Evolutionary conservation across 2,888 invertebrate species (phyloP).

Genomic region (Nyleta sp.): DNA sequence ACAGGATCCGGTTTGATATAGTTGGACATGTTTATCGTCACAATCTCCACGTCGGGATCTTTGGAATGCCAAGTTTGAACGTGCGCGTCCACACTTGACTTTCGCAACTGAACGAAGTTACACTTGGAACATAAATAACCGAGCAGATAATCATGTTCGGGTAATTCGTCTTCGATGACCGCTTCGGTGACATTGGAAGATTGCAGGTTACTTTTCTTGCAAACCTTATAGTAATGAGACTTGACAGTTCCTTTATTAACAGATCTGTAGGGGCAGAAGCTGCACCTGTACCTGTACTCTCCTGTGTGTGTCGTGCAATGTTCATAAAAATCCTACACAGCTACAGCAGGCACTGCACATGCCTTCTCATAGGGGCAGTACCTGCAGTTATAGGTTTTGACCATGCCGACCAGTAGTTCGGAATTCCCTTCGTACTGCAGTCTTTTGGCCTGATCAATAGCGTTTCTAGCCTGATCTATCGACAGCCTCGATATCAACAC

Average conservation of each 20-base stretch:
- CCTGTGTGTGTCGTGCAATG: conserved; percentile 91
- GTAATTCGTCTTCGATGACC: conserved; percentile 72
- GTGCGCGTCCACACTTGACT: conserved; percentile 86
- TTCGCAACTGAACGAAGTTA: conserved; percentile 88
- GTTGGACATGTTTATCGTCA: conserved; percentile 79
- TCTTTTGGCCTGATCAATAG: conserved; percentile 84
- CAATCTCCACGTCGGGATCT: conserved; percentile 83
- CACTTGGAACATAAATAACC: conserved; percentile 89
- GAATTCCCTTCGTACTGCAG: conserved; percentile 77
- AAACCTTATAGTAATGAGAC: conserved; percentile 78
- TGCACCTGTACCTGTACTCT: conserved; percentile 88
- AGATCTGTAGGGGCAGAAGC: conserved; percentile 83
- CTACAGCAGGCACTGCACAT: conserved; percentile 65
- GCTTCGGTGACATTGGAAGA: conserved; percentile 62
- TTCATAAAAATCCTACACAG: conserved; percentile 85
- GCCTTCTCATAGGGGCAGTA: conserved; percentile 74
- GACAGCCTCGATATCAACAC: conserved; percentile 86
- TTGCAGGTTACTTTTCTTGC: conserved; percentile 59
- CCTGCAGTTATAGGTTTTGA: conserved; percentile 74
- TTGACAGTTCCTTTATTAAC: conserved; percentile 77
- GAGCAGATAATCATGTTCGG: conserved; percentile 74
- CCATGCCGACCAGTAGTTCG: not conserved
- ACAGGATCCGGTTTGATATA: conserved; percentile 58
- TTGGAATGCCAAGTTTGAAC: conserved; percentile 83
- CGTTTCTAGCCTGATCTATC: conserved; percentile 83